These are phyloP conservation scores for Athene cunicularia DNA, from an alignment of 2,113 vertebrate genomes.

Conservation along the genomic window DNA sequence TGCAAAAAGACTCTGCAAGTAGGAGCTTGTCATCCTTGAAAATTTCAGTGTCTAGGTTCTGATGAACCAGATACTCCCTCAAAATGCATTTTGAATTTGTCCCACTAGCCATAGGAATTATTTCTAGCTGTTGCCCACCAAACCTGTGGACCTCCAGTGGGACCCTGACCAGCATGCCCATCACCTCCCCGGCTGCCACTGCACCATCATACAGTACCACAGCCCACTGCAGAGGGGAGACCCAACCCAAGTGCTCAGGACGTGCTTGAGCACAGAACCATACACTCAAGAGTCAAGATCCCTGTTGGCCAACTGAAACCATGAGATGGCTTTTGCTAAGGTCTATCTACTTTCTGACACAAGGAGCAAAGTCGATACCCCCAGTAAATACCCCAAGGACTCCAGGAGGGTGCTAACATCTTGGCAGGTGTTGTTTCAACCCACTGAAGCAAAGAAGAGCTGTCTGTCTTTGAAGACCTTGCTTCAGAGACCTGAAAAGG, in stretches of 20 bases:
- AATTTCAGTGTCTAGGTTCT: background rate
- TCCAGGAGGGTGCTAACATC: fast-evolving
- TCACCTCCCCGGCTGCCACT: background rate
- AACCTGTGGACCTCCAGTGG: background rate
- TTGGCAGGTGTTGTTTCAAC: background rate
- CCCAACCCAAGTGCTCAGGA: background rate
- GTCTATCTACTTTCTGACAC: background rate
- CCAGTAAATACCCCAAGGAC: background rate
- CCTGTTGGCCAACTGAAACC: background rate
- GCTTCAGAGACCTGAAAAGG: background rate
- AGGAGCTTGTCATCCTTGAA: background rate
- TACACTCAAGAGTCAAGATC: background rate
- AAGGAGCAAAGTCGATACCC: background rate
- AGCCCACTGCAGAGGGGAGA: fast-evolving
- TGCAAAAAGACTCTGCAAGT: background rate
- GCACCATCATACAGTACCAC: background rate
- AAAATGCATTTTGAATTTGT: background rate
- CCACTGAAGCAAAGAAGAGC: fast-evolving
- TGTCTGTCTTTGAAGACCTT: background rate
- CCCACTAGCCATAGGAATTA: background rate
- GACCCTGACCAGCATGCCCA: background rate
- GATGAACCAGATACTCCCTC: background rate
- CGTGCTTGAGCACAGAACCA: background rate
- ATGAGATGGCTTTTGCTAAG: background rate
- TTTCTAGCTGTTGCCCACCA: background rate